Evolutionary conservation across 2,113 vertebrate genomes (phyloP).

Genomic region (Entomyzon cyanotis): DNA sequence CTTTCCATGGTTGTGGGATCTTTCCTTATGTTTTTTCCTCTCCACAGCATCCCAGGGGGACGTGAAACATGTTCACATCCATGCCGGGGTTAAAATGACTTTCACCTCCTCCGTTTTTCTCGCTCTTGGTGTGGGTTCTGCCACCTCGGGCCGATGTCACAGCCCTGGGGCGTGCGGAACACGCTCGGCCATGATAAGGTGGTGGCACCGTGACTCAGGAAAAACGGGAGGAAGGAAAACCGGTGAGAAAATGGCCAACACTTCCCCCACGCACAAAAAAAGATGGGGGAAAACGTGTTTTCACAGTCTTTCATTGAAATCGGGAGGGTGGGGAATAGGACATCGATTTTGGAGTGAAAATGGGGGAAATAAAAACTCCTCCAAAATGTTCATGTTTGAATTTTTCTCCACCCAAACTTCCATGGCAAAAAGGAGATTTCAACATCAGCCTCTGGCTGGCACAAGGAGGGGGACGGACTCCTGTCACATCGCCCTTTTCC

Average conservation of each 20-base stretch:
- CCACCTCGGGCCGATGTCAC: background rate
- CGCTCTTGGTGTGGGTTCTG: accelerated
- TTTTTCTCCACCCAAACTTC: background rate
- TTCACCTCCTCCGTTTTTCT: background rate
- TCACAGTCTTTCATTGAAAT: accelerated
- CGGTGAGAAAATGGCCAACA: background rate
- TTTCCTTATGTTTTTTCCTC: background rate
- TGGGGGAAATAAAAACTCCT: background rate
- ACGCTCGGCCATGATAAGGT: accelerated
- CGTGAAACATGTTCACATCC: background rate
- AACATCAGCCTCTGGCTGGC: background rate
- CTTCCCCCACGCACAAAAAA: background rate
- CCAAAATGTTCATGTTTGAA: accelerated
- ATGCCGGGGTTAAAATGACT: accelerated
- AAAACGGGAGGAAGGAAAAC: background rate
- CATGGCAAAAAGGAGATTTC: background rate
- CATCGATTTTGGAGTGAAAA: accelerated
- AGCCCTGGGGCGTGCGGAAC: background rate
- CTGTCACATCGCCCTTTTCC: background rate
- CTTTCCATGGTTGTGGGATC: accelerated
- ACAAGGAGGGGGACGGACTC: accelerated
- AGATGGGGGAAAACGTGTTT: accelerated
- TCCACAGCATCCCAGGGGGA: too few species aligned
- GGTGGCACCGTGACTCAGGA: background rate
- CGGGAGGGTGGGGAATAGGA: accelerated